Conservation (phyloP, 2,797 vertebrate genomes). For the Sebastiscus tertius region DNA sequence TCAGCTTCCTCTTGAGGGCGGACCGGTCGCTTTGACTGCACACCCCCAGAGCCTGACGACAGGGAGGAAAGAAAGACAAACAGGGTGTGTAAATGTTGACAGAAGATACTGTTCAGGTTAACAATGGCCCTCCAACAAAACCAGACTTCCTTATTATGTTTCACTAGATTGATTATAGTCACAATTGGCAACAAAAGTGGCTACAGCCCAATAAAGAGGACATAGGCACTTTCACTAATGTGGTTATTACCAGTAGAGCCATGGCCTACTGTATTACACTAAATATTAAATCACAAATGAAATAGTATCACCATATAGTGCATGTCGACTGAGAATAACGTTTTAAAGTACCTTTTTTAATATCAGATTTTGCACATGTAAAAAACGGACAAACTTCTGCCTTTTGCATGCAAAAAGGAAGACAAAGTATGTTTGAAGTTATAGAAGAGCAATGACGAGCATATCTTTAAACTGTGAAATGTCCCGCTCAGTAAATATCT, state of each 20-base stretch:
- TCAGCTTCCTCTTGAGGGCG: conserved; percentile 89
- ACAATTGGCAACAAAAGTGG: not conserved
- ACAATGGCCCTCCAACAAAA: not conserved
- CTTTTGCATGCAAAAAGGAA: too few relatives aligned
- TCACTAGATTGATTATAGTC: not conserved
- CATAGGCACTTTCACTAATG: not conserved
- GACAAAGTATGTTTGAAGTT: not conserved
- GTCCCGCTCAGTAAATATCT: not conserved
- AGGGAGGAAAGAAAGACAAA: not conserved
- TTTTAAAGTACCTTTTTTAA: too few relatives aligned
- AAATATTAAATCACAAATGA: not conserved
- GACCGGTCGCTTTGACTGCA: conserved; percentile 87
- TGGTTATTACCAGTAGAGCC: not conserved
- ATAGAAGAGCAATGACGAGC: not conserved
- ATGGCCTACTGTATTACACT: not conserved
- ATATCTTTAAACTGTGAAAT: not conserved
- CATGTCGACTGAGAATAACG: not conserved
- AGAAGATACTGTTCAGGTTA: not conserved
- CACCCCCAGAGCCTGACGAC: conserved; percentile 85
- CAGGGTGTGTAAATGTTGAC: not conserved
- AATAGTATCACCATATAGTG: not conserved
- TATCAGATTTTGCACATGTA: too few relatives aligned
- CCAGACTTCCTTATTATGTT: not conserved
- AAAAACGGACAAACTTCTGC: too few relatives aligned
- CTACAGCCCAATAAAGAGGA: not conserved